Base-by-base conservation (phyloP, 2,888 invertebrate species). In the Timandra comae region DNA sequence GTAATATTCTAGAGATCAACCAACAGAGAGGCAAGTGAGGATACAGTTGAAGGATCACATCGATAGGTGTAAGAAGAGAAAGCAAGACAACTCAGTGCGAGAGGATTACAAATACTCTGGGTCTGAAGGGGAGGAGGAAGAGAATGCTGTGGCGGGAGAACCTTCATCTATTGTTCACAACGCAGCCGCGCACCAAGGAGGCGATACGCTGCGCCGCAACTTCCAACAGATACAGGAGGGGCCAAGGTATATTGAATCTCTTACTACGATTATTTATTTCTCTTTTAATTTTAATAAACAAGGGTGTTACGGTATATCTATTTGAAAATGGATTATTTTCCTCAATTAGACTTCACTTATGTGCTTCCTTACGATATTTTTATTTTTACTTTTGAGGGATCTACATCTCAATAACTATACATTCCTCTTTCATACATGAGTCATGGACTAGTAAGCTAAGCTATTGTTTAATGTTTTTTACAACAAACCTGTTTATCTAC, bases 31-130 rank as follows among this genome's bases (percentile, higher is more conserved):
- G 57, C 97, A 99, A 88, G 98, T 99, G 52, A 90, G 98, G 68
- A 98, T 98, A 82, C 98, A 99, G 78, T 90, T 99, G 49, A 99
- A 99, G 84, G 99, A 99, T 86, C 99, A 99, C 84, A 98, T 99
- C 78, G 99, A 99, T 85, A 89, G 87, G 41, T 96, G 96, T 86
- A 97, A 97, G 87, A 97, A 97, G 77, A 92, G 97, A 72, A 96
- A 95, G 88, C 95, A 93, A 66, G 95, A 96, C 72, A 94, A 95
- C 69, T 86, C 80, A 0, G 91, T 92, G 48, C 88, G 91, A 11
- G 91, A 92, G 62, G 91, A 92, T 63, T 92, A 92, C 74, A 90
- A 88, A 69, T 98, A 97, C 78, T 98, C 98, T 21, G 98, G 98
- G 19, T 97, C 97, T 36, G 99, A 99, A 68, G 97, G 98, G 49